Base-by-base conservation (phyloP, 2,113 vertebrate species). In the Microcebus tavaratra region DNA sequence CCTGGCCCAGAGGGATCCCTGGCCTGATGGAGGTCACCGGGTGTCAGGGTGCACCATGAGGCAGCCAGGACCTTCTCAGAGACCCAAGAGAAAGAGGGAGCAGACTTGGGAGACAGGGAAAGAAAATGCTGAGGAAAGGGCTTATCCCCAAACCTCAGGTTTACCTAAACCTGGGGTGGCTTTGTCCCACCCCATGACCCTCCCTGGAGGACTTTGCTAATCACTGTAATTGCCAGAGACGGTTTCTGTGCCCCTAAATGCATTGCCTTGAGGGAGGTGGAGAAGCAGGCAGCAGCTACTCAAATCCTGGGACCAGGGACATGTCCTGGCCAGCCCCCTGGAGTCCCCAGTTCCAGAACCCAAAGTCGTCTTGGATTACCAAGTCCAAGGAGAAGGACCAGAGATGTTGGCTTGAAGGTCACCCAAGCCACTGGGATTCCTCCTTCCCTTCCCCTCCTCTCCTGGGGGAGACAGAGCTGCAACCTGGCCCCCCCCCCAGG, bases 161-260 rank as follows among this genome's bases (percentile, higher is more conserved):
- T 34, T 48, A 5, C 29, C 4, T 1, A 31, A 61, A n/a, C 23
- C 61, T 2, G 21, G n/a, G 0, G 0, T 2, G 0, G 13, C 45
- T 92, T 55, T 39, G 6, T 23, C 27, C 15, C 2, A 21, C 31
- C 61, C 12, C 61, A 0, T 5, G 29, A 68, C 63, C 4, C 18
- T 42, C 1, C 20, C 53, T 61, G 18, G 0, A 76, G 75, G 79
- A 90, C 53, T 59, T 78, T 50, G 39, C 53, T 84, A 87, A 65
- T 79, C 1, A 36, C 72, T n/a, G 11, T 81, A 76, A 75, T 27
- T 79, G 84, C 85, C 72, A 23, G 55, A 8, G 65, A 39, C 39
- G 57, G 17, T 29, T 80, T 94, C 53, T 53, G 63, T 36, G 57
- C 9, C 48, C 83, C 48, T 63, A 80, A 84, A 76, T 1, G 7